Conservation (phyloP, 2,113 vertebrate genomes). For the Coturnix japonica region DNA sequence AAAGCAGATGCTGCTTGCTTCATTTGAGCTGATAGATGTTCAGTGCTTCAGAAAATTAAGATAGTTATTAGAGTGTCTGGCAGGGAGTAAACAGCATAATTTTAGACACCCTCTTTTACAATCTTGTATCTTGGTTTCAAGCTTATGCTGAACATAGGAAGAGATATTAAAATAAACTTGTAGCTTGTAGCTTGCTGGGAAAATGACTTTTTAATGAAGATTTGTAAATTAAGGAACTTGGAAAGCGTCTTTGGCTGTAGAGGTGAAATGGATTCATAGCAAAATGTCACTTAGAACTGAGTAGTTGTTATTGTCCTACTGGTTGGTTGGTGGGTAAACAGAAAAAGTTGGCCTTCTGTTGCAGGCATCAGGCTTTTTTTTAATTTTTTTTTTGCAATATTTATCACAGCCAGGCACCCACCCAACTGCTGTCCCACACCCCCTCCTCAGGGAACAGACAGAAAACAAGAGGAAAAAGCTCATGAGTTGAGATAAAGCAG, state of each 20-base stretch:
- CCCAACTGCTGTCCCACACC: not conserved
- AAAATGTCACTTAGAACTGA: not conserved
- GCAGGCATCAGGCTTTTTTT: not conserved
- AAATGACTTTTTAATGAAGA: not conserved
- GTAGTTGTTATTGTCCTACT: not conserved
- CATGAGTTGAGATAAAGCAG: not conserved
- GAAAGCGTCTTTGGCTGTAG: not conserved
- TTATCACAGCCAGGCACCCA: not conserved
- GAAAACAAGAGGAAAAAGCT: not conserved
- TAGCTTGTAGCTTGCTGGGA: not conserved
- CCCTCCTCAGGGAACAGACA: not conserved
- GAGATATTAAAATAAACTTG: not conserved
- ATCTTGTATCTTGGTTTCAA: not conserved
- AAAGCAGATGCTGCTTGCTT: not conserved
- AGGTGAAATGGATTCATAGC: not conserved
- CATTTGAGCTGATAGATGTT: constrained; percentile 10
- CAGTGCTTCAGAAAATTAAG: constrained; percentile 23
- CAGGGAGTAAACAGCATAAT: not conserved
- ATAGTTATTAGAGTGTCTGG: not conserved
- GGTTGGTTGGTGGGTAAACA: not conserved
- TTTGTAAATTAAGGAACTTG: not conserved
- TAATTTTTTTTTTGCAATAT: not conserved
- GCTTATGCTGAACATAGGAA: not conserved
- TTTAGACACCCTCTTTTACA: constrained; percentile 10
- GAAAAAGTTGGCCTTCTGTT: not conserved